Evolutionary conservation across 2,113 vertebrate genomes (phyloP), one percentile per base, ranked within the genome.

Genomic region (Campylorhamphus procurvoides): DNA sequence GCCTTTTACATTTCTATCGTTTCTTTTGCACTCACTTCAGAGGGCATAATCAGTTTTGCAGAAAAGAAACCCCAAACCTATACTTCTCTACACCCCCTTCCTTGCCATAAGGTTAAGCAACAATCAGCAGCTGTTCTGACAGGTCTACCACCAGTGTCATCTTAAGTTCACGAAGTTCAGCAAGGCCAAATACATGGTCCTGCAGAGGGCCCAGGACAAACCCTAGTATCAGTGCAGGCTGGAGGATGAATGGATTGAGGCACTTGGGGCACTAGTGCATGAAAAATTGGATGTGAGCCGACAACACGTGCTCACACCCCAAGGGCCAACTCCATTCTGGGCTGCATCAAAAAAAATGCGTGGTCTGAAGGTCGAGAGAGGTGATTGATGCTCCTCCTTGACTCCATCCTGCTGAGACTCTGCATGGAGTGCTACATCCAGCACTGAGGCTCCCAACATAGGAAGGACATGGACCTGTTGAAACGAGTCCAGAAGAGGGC

Each of bases 291-390:
- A 35, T 0, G 0, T 10, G 31, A 72, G 47, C 31, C 3, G 12
- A 31, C 27, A 74, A 35, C 0, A 2, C 3, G 5, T 6, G 3
- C 50, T 67, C 5, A 2, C 18, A 73, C 66, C 31, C 42, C 24
- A 68, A 19, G 40, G 5, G 19, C 40, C 35, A 79, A 19, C 29
- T 0, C 1, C 12, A n/a, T 31, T 18, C 44, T 29, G 15, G 18
- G 50, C 40, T 71, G 31, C n/a, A 71, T 12, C 2, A 47, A 2
- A 44, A 44, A 77, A 68, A 59, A 15, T 24, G n/a, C 0, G 0
- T 2, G 3, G 16, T 8, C 42, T 72, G 62, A 27, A 68, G 24
- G 25, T 35, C 7, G 3, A 59, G n/a, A 24, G 33, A 83, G 10
- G 4, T 6, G 22, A 63, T 68, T 6, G 22, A 63, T 68, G 47